phyloP scores from a whole-genome alignment of 1,140 invertebrate species.

The Capitella teleta region DNA sequence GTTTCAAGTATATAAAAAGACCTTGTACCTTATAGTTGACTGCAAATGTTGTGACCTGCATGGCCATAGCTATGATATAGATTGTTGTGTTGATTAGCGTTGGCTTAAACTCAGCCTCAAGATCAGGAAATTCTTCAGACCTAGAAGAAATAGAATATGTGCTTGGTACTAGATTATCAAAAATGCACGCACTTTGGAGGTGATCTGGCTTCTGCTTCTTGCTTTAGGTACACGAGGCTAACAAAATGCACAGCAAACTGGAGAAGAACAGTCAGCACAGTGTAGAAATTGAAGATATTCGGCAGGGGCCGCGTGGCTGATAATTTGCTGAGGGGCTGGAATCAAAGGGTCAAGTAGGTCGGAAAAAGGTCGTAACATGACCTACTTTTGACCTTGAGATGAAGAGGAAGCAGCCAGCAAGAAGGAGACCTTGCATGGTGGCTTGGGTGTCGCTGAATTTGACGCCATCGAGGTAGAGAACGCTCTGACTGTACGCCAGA shows the following conservation, averaged over 20 bases:
- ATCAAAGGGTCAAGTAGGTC: background rate
- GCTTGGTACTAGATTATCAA: background rate
- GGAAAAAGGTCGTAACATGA: background rate
- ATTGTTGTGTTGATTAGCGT: slow-evolving; percentile 94
- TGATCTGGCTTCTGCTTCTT: slow-evolving; percentile 25
- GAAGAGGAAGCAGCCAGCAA: slow-evolving; percentile 94
- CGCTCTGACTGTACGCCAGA: slow-evolving; percentile 95
- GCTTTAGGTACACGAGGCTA: slow-evolving; percentile 78
- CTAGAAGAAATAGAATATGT: slow-evolving; percentile 10
- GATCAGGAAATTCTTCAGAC: slow-evolving; percentile 48
- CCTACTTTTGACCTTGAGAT: slow-evolving; percentile 91
- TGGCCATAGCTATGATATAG: slow-evolving; percentile 91
- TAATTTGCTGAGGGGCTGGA: slow-evolving; percentile 78
- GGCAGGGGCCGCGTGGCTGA: slow-evolving; percentile 90
- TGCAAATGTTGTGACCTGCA: slow-evolving; percentile 96
- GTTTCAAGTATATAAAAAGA: slow-evolving; percentile 4
- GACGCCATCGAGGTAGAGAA: slow-evolving; percentile 94
- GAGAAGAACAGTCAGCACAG: slow-evolving; percentile 82
- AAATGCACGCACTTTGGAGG: slow-evolving; percentile 19
- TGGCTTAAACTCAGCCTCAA: slow-evolving; percentile 80
- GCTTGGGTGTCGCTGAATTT: slow-evolving; percentile 97
- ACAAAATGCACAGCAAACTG: slow-evolving; percentile 94
- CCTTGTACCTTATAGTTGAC: slow-evolving; percentile 90
- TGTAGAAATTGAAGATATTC: slow-evolving; percentile 98
- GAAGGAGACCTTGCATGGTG: slow-evolving; percentile 77